These are phyloP conservation scores for Chalcis sispes DNA, from an alignment of 2,888 invertebrate genomes.

Conservation along the genomic window DNA sequence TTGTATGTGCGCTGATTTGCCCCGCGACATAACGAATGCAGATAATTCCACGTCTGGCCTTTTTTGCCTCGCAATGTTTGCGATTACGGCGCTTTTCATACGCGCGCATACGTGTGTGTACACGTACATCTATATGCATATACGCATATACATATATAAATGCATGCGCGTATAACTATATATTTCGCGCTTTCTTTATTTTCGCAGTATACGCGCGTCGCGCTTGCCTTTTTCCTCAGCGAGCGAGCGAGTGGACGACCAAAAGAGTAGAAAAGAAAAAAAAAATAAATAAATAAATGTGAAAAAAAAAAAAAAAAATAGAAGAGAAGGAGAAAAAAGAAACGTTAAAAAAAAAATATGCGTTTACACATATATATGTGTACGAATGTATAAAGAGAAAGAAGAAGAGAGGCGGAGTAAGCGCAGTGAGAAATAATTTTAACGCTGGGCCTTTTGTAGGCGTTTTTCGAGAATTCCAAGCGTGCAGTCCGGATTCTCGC, in stretches of 20 bases:
- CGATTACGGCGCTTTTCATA: slow-evolving; percentile 56
- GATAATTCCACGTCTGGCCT: slow-evolving; percentile 57
- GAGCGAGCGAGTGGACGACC: too few species aligned
- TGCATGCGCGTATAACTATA: too few species aligned
- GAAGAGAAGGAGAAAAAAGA: too few species aligned
- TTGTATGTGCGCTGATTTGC: slow-evolving; percentile 47
- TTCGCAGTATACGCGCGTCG: background rate
- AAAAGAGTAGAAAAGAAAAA: too few species aligned
- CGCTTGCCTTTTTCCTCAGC: slow-evolving; percentile 20
- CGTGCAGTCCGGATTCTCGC: background rate
- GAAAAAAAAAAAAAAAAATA: slow-evolving; percentile 10
- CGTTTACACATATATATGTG: too few species aligned
- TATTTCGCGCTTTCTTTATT: slow-evolving; percentile 25
- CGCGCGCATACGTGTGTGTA: too few species aligned
- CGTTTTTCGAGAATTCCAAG: slow-evolving; percentile 42
- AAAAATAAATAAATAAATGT: slow-evolving; percentile 8
- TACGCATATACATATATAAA: too few species aligned
- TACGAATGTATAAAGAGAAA: too few species aligned
- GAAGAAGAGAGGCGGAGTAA: background rate
- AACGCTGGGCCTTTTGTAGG: slow-evolving; percentile 35
- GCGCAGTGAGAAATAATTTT: slow-evolving; percentile 44
- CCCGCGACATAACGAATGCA: slow-evolving; percentile 56
- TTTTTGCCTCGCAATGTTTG: slow-evolving; percentile 55
- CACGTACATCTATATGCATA: too few species aligned
- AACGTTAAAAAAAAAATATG: too few species aligned